Conservation (phyloP, 2,888 invertebrate species). For the Resseliella maxima region DNA sequence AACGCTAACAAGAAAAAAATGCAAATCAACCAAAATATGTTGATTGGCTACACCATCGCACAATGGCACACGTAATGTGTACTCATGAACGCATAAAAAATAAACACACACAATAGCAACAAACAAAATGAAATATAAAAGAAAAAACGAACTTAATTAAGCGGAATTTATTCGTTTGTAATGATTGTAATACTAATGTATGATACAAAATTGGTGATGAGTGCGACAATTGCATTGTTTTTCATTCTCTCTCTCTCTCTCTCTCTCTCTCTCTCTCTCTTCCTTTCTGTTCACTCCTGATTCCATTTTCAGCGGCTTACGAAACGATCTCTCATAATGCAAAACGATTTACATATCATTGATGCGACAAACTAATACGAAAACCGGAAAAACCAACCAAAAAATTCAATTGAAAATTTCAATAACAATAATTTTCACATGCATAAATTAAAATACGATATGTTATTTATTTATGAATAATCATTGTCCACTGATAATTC, state of each 20-base stretch:
- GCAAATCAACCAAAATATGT: constrained; percentile 31
- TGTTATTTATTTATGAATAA: constrained; percentile 25
- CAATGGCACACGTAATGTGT: background rate
- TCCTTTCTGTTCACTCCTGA: too few relatives aligned
- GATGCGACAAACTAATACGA: background rate
- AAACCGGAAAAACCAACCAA: background rate
- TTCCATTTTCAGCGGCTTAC: too few relatives aligned
- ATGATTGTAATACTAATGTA: constrained; percentile 18
- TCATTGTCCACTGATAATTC: constrained; percentile 34
- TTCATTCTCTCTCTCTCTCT: too few relatives aligned
- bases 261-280: too few relatives aligned
- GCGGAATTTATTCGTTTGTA: constrained; percentile 19
- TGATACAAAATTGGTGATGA: background rate
- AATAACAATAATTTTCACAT: constrained; percentile 37
- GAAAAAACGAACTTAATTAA: constrained; percentile 44
- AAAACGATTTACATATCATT: background rate
- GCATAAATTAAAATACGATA: constrained; percentile 44
- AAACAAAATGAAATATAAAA: too few relatives aligned
- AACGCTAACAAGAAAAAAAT: constrained; percentile 25
- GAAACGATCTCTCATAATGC: too few relatives aligned
- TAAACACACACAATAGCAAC: background rate
- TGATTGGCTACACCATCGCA: background rate
- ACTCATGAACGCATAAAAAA: background rate
- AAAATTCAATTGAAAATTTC: constrained; percentile 4
- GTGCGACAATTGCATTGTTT: background rate